A percentile compares a stretch with the other conserved stretches of the same genome.
These are phyloP conservation scores for Enteromius mattozi DNA, from an alignment of 2,797 vertebrate species.

Conservation along the genomic window DNA sequence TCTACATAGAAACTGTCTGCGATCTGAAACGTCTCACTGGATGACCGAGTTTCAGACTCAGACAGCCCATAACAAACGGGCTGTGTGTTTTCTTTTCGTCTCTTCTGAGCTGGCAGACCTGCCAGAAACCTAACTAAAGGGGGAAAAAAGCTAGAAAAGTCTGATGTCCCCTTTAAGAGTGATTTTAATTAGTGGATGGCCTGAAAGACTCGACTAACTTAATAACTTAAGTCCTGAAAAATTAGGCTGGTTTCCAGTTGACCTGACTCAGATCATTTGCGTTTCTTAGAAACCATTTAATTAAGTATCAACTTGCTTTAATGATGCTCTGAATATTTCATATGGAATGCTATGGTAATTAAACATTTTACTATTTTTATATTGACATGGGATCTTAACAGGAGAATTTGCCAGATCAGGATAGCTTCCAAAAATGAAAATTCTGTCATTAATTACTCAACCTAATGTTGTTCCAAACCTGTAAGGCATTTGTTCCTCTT, in stretches of 20 bases:
- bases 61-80: not conserved
- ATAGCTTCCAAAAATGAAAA: not conserved
- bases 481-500: not conserved
- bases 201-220: not conserved
- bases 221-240: not conserved
- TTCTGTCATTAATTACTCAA: not conserved
- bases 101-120: not conserved
- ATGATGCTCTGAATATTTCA: not conserved
- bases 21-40: not conserved
- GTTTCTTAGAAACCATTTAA: not conserved
- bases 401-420: not conserved
- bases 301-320: not conserved
- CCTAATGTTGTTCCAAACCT: not conserved
- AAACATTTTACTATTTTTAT: not conserved
- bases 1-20: not conserved
- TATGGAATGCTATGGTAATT: not conserved
- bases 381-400: not conserved
- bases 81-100: too few species aligned
- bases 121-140: not conserved
- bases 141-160: not conserved
- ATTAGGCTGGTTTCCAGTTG: not conserved
- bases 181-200: not conserved
- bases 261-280: not conserved
- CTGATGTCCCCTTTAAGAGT: not conserved
- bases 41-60: too few species aligned